Conservation (phyloP, 2,113 vertebrate genomes). For the Aegithalos caudatus region DNA sequence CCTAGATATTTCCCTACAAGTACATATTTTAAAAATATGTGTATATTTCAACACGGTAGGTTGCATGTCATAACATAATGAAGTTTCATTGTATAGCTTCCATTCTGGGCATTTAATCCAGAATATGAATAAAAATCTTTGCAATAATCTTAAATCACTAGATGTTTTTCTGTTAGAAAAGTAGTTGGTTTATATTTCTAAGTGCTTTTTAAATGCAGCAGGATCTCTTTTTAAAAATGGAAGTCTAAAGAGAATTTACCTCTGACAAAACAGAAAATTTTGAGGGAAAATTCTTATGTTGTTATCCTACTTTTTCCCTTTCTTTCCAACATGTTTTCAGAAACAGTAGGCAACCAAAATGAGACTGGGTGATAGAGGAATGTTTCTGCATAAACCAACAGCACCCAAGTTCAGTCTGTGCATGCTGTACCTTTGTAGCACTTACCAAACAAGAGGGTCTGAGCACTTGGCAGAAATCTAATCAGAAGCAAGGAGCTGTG, state of each 20-base stretch:
- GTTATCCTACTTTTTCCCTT: not conserved
- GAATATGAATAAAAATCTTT: not conserved
- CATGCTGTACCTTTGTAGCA: not conserved
- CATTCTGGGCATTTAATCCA: not conserved
- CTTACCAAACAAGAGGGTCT: not conserved
- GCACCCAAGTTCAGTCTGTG: rapidly evolving
- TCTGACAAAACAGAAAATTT: not conserved
- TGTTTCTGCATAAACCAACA: not conserved
- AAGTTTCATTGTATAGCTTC: not conserved
- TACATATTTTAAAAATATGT: not conserved
- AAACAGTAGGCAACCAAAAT: not conserved
- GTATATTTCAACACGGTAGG: not conserved
- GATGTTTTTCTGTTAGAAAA: not conserved
- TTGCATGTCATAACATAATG: not conserved
- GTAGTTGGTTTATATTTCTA: not conserved
- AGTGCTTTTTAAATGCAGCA: not conserved
- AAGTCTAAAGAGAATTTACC: not conserved
- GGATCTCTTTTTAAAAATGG: not conserved
- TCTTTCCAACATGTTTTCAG: not conserved
- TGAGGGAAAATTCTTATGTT: not conserved
- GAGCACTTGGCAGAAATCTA: not conserved
- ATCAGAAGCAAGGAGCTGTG: not conserved
- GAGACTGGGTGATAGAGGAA: not conserved
- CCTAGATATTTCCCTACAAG: not conserved
- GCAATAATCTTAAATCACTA: not conserved